phyloP scores from a whole-genome alignment of 2,888 invertebrate genomes.

The Rhaphigaster nebulosa region DNA sequence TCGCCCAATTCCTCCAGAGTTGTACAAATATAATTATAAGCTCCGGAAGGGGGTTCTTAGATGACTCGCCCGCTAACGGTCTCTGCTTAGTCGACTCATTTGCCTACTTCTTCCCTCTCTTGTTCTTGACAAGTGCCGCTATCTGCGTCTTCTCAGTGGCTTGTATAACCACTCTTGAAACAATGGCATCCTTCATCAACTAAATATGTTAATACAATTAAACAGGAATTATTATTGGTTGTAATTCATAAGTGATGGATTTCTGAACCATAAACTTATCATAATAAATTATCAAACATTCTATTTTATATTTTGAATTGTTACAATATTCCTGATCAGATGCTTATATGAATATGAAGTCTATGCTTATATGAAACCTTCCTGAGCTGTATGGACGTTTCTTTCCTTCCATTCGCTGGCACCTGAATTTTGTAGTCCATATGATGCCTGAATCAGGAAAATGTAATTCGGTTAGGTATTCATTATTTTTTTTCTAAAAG shows the following conservation, averaged over 20 bases:
- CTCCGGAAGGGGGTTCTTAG: slow-evolving; percentile 35
- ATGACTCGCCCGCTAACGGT: slow-evolving; percentile 37
- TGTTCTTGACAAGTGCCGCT: not conserved
- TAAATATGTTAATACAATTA: not conserved
- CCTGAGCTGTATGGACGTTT: too few relatives aligned
- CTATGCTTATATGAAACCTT: too few relatives aligned
- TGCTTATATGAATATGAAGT: too few relatives aligned
- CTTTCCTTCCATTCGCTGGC: too few relatives aligned
- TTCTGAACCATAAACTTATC: not conserved
- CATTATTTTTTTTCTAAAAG: too few relatives aligned
- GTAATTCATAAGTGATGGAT: not conserved
- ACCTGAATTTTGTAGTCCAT: too few relatives aligned
- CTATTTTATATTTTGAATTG: too few relatives aligned
- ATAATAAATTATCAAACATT: too few relatives aligned
- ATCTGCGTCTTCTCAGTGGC: not conserved
- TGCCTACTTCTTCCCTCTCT: slow-evolving; percentile 30
- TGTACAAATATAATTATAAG: slow-evolving; percentile 48
- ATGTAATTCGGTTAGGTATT: too few relatives aligned
- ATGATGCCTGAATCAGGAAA: too few relatives aligned
- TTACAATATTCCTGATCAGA: too few relatives aligned
- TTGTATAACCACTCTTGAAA: not conserved
- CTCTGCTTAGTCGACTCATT: slow-evolving; percentile 28
- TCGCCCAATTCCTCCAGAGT: slow-evolving; percentile 45
- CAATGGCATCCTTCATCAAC: not conserved
- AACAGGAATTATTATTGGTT: too few relatives aligned